A percentile compares a stretch with the other conserved stretches of the same genome.
These are phyloP conservation scores for Gymnocypris eckloni DNA, from an alignment of 2,797 vertebrate species.

Conservation along the genomic window DNA sequence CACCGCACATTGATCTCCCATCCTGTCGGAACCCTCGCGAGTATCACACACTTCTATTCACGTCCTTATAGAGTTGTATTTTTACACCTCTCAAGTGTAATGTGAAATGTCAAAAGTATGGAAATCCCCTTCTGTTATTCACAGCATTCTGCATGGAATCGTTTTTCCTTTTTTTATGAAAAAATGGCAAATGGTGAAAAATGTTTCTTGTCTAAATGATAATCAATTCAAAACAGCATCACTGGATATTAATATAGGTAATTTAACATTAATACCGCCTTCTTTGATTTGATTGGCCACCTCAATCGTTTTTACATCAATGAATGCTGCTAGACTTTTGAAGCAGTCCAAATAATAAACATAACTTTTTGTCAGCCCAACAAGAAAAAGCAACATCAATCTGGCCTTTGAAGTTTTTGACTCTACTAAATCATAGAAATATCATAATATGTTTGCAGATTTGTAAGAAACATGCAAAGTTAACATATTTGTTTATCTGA, in stretches of 20 bases:
- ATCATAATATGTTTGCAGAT: too few species aligned
- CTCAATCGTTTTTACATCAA: background rate
- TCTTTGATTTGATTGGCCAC: background rate
- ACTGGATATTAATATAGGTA: background rate
- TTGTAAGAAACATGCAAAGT: too few species aligned
- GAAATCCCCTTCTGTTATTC: background rate
- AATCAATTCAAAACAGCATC: background rate
- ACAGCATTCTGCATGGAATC: background rate
- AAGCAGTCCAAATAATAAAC: background rate
- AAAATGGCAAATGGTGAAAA: background rate
- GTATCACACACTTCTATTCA: conserved; percentile 12
- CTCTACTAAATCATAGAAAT: too few species aligned
- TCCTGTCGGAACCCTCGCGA: background rate
- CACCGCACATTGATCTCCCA: background rate
- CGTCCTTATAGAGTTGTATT: background rate
- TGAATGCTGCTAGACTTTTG: background rate
- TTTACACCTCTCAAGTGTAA: background rate
- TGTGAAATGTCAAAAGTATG: background rate
- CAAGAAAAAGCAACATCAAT: background rate
- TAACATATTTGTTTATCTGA: too few species aligned
- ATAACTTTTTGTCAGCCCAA: background rate
- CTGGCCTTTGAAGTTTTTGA: background rate
- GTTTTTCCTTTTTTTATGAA: background rate
- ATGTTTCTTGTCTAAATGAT: background rate
- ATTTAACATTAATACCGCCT: too few species aligned